Evolutionary conservation across 1,140 invertebrate species (phyloP).

Genomic region (Bombus vancouverensis): DNA sequence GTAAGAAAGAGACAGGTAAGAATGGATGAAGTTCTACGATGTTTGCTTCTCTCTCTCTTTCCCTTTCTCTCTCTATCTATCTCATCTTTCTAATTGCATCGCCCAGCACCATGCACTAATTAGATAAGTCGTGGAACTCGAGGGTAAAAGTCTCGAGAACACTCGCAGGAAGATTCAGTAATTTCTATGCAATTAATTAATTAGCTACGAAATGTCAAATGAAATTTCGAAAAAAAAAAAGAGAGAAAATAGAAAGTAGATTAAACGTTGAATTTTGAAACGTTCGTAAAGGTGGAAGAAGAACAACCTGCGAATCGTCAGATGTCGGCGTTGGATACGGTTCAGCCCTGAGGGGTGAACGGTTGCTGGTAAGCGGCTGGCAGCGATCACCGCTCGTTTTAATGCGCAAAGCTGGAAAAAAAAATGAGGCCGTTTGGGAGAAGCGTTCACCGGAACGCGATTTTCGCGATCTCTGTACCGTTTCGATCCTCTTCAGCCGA

Average conservation of each 20-base stretch:
- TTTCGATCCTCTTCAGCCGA: slow-evolving; percentile 7
- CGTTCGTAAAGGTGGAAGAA: background rate
- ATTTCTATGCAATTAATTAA: background rate
- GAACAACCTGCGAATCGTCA: background rate
- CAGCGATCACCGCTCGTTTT: slow-evolving; percentile 35
- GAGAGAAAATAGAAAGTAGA: background rate
- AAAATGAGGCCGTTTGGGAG: slow-evolving; percentile 37
- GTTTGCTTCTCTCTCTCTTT: background rate
- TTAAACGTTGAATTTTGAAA: background rate
- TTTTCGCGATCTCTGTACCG: slow-evolving; percentile 37
- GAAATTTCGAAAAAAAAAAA: background rate
- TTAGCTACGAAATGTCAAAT: background rate
- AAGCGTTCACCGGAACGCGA: slow-evolving; percentile 35
- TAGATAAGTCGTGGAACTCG: background rate
- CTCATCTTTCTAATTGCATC: background rate
- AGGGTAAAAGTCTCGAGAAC: background rate
- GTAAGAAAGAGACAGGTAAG: background rate
- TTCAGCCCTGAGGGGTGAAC: background rate
- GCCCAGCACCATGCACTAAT: background rate
- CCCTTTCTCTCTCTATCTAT: too few relatives aligned
- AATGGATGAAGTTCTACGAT: background rate
- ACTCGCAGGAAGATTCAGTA: background rate
- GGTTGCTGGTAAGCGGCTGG: background rate
- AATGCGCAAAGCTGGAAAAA: slow-evolving; percentile 36
- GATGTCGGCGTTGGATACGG: background rate